These are phyloP conservation scores for Sporophila hypoxantha DNA, from an alignment of 2,113 vertebrate genomes.

Conservation along the genomic window DNA sequence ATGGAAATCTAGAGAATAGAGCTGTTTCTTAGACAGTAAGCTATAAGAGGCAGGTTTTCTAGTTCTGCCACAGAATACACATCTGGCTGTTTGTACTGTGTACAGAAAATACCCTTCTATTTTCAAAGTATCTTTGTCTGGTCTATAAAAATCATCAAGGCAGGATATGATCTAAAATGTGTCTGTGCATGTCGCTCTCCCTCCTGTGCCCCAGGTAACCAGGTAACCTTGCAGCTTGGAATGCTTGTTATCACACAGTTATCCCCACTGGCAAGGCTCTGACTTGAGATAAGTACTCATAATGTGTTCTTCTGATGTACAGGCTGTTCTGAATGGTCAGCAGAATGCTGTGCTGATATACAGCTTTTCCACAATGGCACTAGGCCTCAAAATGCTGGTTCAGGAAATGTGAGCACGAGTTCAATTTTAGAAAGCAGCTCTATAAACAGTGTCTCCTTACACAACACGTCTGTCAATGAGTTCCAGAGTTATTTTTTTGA, in stretches of 20 bases:
- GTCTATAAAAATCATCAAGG: background rate
- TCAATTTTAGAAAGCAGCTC: background rate
- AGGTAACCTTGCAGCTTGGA: background rate
- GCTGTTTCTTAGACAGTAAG: background rate
- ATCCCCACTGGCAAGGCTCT: background rate
- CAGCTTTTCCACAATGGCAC: background rate
- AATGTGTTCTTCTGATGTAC: background rate
- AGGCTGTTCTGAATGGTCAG: slow-evolving; percentile 3
- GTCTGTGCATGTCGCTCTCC: background rate
- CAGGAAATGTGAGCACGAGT: background rate
- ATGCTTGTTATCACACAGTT: background rate
- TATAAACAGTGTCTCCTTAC: background rate
- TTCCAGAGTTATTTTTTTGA: background rate
- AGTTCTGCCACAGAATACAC: background rate
- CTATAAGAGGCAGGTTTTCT: background rate
- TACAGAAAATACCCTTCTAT: background rate
- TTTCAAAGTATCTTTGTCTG: background rate
- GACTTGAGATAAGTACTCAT: background rate
- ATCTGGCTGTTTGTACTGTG: background rate
- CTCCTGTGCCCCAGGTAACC: background rate
- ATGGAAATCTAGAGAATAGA: background rate
- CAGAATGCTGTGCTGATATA: background rate
- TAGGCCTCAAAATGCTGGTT: background rate
- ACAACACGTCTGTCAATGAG: background rate
- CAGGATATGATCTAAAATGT: background rate